Conservation (phyloP, 1,140 invertebrate genomes). For the Drosophila baimaii region DNA sequence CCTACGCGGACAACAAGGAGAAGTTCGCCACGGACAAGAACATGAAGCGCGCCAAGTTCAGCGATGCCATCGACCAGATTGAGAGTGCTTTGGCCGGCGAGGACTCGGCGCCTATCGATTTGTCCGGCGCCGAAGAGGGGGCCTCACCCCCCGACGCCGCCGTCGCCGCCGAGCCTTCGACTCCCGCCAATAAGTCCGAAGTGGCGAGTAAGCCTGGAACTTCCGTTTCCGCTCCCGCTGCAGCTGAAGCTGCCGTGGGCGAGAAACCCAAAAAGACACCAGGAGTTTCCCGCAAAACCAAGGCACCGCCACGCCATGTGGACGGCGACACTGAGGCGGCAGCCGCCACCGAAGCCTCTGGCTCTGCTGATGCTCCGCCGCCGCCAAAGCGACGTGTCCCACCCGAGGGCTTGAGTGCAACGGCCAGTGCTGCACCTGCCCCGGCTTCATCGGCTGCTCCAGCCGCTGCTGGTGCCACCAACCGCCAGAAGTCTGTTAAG, state of each 20-base stretch:
- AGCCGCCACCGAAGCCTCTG: conserved; percentile 1
- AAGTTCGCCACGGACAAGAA: conserved; percentile 81
- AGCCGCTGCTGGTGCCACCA: background rate
- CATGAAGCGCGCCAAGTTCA: conserved; percentile 80
- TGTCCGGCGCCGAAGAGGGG: conserved; percentile 44
- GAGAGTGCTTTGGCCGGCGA: conserved; percentile 78
- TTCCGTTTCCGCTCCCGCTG: background rate
- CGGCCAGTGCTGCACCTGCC: background rate
- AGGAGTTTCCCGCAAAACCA: conserved; percentile 90
- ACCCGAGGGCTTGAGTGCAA: conserved; percentile 44
- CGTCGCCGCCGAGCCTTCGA: background rate
- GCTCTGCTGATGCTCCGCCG: conserved; percentile 30
- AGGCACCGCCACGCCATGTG: conserved; percentile 87
- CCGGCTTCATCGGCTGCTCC: background rate
- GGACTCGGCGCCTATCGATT: conserved; percentile 83
- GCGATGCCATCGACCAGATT: conserved; percentile 82
- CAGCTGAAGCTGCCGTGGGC: background rate
- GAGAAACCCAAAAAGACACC: conserved; percentile 63
- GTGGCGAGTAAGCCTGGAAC: background rate
- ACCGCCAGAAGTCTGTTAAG: conserved; percentile 50
- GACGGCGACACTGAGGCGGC: conserved; percentile 61
- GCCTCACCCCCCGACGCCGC: background rate
- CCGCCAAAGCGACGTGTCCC: conserved; percentile 60
- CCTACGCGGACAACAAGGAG: conserved; percentile 72
- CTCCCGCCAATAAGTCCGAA: conserved; percentile 5